Evolutionary conservation across 2,113 vertebrate species (phyloP), one percentile per base, ranked within the genome.

Genomic region (Cinclus cinclus): DNA sequence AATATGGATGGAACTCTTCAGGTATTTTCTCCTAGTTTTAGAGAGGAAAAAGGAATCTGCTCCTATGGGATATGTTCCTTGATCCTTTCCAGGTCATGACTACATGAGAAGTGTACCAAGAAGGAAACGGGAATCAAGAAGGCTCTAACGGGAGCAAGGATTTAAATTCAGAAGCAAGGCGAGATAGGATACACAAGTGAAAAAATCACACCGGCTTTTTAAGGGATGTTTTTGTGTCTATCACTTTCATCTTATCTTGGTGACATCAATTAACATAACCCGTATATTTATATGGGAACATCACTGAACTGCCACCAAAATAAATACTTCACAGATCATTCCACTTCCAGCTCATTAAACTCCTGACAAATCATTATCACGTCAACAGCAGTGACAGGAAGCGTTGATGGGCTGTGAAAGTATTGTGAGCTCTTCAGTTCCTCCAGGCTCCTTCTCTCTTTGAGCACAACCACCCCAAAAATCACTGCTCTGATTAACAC

Each of bases 351-450:
- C 81, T 92, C 94, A 67, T 94, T 84, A 91, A 89, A 59, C 35
- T 49, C 81, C 58, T 94, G 82, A 83, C 56, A 90, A 74, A 84
- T 89, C 91, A 96, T 95, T 95, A 96, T 88, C 96, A 95, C 37
- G 0, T 83, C 49, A 50, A 56, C 56, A 63, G 64, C 42, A 83
- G 64, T 41, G 25, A n/a, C 44, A 56, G 69, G 91, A 76, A 79
- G 53, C 1, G 0, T 58, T 79, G n/a, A 84, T 91, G 31, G 3
- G 83, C 87, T 94, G 82, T 55, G 81, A 91, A 91, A 88, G 81
- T 22, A 82, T 41, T 10, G 0, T 24, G 12, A 31, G 64, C 13
- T 22, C 74, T 80, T 67, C 4, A 79, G 63, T 37, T 55, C 63
- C 73, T 64, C 23, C 33, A 67, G 7, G 67, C 76, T 82, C 76